Evolutionary conservation across 2,888 invertebrate genomes (phyloP).

Genomic region (Xanthia togata): DNA sequence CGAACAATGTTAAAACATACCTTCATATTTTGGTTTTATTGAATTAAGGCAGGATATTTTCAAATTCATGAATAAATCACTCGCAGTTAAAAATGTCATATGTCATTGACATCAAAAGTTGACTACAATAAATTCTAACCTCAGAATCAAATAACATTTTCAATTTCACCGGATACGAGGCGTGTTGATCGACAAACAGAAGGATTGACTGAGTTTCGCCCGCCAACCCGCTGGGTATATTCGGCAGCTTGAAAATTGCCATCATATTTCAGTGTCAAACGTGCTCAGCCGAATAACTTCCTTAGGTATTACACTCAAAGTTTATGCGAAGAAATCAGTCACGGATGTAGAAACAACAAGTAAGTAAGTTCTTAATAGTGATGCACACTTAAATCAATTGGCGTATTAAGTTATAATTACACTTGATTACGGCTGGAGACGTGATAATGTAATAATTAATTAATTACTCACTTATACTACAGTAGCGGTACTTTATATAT

Average conservation of each 20-base stretch:
- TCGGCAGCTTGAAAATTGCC: constrained; percentile 84
- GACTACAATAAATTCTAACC: constrained; percentile 69
- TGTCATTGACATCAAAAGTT: constrained; percentile 54
- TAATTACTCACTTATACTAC: constrained; percentile 20
- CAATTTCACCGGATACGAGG: constrained; percentile 79
- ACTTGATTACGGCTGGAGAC: constrained; percentile 9
- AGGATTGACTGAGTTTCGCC: constrained; percentile 80
- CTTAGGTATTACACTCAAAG: constrained; percentile 79
- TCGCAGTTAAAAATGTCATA: constrained; percentile 41
- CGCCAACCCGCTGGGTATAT: constrained; percentile 72
- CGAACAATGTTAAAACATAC: not conserved
- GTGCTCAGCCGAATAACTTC: constrained; percentile 83
- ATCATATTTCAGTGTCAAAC: constrained; percentile 86
- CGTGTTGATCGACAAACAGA: constrained; percentile 84
- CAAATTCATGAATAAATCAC: constrained; percentile 10
- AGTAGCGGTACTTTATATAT: constrained; percentile 2
- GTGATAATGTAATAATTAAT: constrained; percentile 28
- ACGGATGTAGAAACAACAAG: constrained; percentile 76
- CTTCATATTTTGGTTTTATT: constrained; percentile 9
- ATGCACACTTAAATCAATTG: constrained; percentile 47
- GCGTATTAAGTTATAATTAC: constrained; percentile 42
- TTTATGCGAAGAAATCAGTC: constrained; percentile 79
- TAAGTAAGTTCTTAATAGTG: constrained; percentile 63
- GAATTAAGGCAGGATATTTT: constrained; percentile 3
- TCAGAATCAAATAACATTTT: constrained; percentile 79